These are phyloP conservation scores for Drosophila nannoptera DNA, from an alignment of 1,140 invertebrate genomes.

Conservation along the genomic window DNA sequence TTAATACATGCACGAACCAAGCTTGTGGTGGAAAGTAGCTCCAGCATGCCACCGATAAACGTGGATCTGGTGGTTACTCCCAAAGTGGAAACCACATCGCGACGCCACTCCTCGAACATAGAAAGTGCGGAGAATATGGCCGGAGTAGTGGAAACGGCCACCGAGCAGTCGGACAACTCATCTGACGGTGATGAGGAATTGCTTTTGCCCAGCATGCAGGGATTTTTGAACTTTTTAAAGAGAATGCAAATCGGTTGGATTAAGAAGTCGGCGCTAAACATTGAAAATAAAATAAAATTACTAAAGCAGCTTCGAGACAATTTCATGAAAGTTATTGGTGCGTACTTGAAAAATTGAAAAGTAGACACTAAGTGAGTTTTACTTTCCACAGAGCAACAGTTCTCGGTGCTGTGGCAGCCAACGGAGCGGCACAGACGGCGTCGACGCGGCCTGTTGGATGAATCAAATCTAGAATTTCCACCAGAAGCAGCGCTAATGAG, in stretches of 20 bases:
- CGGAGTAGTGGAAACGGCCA: constrained; percentile 19
- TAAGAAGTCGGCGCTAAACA: constrained; percentile 79
- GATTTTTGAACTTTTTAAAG: constrained; percentile 80
- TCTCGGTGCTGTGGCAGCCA: constrained; percentile 64
- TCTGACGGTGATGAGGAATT: constrained; percentile 23
- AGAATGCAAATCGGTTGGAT: constrained; percentile 81
- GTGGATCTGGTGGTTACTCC: constrained; percentile 39
- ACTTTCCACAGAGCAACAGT: constrained; percentile 57
- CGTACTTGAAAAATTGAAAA: constrained; percentile 48
- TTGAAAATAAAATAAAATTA: constrained; percentile 81
- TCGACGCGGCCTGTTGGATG: constrained; percentile 70
- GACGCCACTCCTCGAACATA: constrained; percentile 41
- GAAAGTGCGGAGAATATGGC: constrained; percentile 27
- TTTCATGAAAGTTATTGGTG: constrained; percentile 82
- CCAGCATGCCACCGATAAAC: constrained; percentile 13
- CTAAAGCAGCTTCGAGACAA: constrained; percentile 81
- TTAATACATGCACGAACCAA: constrained; percentile 39
- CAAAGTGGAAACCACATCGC: constrained; percentile 63
- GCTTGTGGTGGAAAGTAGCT: constrained; percentile 26
- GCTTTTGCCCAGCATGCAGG: constrained; percentile 58
- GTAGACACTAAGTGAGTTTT: neutral
- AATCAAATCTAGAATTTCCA: constrained; percentile 85
- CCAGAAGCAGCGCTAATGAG: constrained; percentile 89
- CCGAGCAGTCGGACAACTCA: constrained; percentile 25
- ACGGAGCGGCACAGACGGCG: constrained; percentile 55